Conservation (phyloP, 1,140 invertebrate species). For the Holcopasites calliopsidis region DNA sequence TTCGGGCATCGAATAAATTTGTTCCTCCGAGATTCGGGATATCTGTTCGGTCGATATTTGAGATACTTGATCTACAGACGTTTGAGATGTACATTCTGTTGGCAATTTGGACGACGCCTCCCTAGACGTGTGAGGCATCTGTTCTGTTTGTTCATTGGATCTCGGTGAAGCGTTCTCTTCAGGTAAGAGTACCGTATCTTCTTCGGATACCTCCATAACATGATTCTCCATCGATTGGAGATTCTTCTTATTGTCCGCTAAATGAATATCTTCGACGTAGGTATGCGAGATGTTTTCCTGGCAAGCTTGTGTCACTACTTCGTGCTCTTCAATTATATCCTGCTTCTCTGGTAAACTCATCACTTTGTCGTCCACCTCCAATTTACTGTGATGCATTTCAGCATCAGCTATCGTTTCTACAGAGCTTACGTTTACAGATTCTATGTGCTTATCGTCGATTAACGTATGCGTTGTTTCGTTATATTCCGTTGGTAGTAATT, state of each 20-base stretch:
- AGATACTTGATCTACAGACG: constrained; percentile 64
- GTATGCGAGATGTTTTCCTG: constrained; percentile 42
- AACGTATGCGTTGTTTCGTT: constrained; percentile 53
- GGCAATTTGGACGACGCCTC: constrained; percentile 55
- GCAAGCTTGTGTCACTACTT: constrained; percentile 34
- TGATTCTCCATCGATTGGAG: constrained; percentile 35
- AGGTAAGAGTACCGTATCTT: constrained; percentile 67
- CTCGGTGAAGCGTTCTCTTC: constrained; percentile 62
- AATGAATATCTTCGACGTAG: constrained; percentile 47
- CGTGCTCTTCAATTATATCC: constrained; percentile 25
- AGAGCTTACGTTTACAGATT: constrained; percentile 51
- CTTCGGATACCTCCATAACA: constrained; percentile 55
- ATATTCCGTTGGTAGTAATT: constrained; percentile 53
- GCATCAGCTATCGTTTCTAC: constrained; percentile 44
- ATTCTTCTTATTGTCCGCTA: constrained; percentile 46
- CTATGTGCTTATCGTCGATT: constrained; percentile 56
- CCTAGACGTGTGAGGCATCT: constrained; percentile 61
- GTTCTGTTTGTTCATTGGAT: constrained; percentile 62
- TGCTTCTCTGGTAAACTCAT: constrained; percentile 44
- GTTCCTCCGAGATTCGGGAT: constrained; percentile 63
- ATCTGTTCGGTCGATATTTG: constrained; percentile 67
- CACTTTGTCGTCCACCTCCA: constrained; percentile 50
- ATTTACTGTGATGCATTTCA: constrained; percentile 49
- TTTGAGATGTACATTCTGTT: constrained; percentile 59
- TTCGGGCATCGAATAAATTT: constrained; percentile 69